Evolutionary conservation across 2,888 invertebrate genomes (phyloP), one percentile per base, ranked within the genome.

Genomic region (Tipula lateralis): DNA sequence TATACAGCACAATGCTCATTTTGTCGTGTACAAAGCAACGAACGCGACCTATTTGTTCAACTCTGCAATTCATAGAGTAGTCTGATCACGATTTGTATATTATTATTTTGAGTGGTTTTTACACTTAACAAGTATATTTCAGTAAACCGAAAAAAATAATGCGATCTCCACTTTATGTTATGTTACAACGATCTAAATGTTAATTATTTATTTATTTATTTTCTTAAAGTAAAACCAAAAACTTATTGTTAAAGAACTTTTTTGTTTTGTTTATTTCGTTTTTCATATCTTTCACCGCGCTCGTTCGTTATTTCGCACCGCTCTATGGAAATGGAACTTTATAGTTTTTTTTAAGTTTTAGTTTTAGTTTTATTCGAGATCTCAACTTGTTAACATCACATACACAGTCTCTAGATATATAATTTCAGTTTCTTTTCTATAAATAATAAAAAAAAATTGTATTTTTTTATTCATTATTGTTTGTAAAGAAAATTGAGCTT

Each of bases 301-400:
- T n/a, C 66, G 24, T 66, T 66, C 66, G 66, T 66, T 44, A 3
- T 16, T 66, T 66, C 66, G 66, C 66, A 24, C 66, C 66, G 24
- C 24, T 7, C 24, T 24, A 66, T 66, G 66, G 66, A 24, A 66
- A 66, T 66, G 24, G 66, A 24, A 66, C 66, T 66, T 66, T n/a
- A 66, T 66, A 66, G 66, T 66, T 66, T 66, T 66, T 66, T 66
- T 66, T 9, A 66, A 24, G 4, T 6, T 19, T 66, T 12, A 66
- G 66, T 66, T 66, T 50, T 66, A 66, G 66, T 66, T 66, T 66
- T 66, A 66, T 66, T 66, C 66, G 66, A 66, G 66, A 66, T 66
- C 66, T 66, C 66, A 66, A 66, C 66, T 66, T 66, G 66, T 66
- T 24, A 66, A 66, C 66, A 66, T 66, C 66, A 39, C 7, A 32